Base-by-base conservation (phyloP, 2,113 vertebrate species). In the Leptobrachium ailaonicum region DNA sequence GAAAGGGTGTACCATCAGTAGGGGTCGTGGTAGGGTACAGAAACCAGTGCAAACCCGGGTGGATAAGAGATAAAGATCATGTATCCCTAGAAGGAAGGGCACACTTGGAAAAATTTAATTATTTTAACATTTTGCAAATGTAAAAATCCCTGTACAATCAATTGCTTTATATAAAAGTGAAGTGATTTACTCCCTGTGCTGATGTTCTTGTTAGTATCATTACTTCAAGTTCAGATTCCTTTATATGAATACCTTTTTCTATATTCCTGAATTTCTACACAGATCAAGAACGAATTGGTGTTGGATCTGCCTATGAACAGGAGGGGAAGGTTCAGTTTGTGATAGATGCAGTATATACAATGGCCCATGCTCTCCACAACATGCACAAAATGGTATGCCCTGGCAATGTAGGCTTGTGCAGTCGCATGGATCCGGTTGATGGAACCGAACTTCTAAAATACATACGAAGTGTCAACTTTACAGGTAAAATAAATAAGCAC, bases 291-390 rank as follows among this genome's bases (percentile, higher is more conserved):
- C 92, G 96, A 80, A 98, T 98, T 0, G 97, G 97, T 72, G 95
- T 95, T 87, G 96, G 97, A 85, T 97, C 96, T 0, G 91, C 93
- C 0, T 98, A 98, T 0, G 97, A 98, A 80, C 97, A 98, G 85
- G 97, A 98, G 83, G 97, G 97, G 73, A 98, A 98, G 82, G 97
- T 98, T 7, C 96, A 98, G 83, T 98, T 98, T 13, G 97, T 98
- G 82, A 96, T 98, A 0, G 97, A 98, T 0, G 97, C 97, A 0
- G 94, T 98, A 64, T 98, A 98, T 0, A 90, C 96, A 86, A 98
- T 96, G 96, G 97, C 96, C 8, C 95, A 98, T 0, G 96, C 96
- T 0, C 91, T 98, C 71, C 96, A 98, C 41, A 94, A 94, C 87
- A 97, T 98, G 95, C 96, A 98, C 90, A 94, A 92, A 66, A 92